These are phyloP conservation scores for Calephelis perditalis DNA, from an alignment of 2,888 invertebrate genomes.

Conservation along the genomic window DNA sequence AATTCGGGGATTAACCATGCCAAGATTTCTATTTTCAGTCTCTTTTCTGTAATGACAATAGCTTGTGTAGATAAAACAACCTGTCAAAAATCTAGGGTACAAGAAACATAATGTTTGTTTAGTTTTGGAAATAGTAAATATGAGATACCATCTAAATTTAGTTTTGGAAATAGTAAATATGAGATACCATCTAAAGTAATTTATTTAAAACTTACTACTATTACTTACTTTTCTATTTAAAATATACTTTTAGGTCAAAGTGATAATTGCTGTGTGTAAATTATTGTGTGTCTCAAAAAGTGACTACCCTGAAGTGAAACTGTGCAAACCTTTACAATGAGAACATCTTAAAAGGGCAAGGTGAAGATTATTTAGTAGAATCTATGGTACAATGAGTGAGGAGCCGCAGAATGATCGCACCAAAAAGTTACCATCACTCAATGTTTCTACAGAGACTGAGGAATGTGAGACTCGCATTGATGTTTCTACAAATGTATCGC, in stretches of 20 bases:
- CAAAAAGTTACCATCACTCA: conserved; percentile 44
- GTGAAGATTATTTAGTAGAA: conserved; percentile 42
- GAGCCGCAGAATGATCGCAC: conserved; percentile 61
- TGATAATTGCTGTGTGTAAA: neutral
- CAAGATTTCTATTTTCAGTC: conserved; percentile 44
- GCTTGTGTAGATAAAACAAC: conserved; percentile 16
- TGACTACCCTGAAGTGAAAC: conserved; percentile 10
- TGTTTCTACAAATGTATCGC: conserved; percentile 49
- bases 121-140: too few relatives aligned
- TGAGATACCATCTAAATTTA: too few relatives aligned
- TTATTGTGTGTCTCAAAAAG: conserved; percentile 6
- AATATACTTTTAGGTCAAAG: conserved; percentile 1
- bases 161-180: too few relatives aligned
- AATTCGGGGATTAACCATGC: conserved; percentile 53
- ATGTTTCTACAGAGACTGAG: conserved; percentile 34
- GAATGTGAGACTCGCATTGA: conserved; percentile 39
- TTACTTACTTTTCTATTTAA: neutral
- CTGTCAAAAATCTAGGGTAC: conserved; percentile 36
- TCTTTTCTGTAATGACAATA: conserved; percentile 24
- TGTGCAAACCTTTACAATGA: conserved; percentile 40
- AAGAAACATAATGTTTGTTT: conserved; percentile 33
- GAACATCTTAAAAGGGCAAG: conserved; percentile 43
- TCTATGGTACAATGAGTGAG: conserved; percentile 66
- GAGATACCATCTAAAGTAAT: neutral
- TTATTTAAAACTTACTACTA: neutral